These are phyloP conservation scores for Jacana jacana DNA, from an alignment of 2,113 vertebrate genomes.

Conservation along the genomic window DNA sequence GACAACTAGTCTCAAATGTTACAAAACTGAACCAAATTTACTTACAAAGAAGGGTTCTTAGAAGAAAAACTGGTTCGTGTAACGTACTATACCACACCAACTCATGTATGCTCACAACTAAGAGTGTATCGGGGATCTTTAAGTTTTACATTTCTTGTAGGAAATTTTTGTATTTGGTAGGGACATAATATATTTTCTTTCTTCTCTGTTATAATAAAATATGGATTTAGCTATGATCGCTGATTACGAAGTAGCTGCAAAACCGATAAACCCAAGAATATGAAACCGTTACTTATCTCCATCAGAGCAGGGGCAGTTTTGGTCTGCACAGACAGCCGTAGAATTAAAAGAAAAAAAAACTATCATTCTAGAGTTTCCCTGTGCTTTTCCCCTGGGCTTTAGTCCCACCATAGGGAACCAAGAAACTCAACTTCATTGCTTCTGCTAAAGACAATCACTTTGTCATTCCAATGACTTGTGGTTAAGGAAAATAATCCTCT, in stretches of 20 bases:
- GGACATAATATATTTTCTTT: background rate
- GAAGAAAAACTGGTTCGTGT: background rate
- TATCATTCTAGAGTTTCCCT: background rate
- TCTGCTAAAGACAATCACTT: background rate
- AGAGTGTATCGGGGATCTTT: background rate
- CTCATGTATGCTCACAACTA: background rate
- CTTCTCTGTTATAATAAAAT: background rate
- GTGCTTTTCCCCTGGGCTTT: background rate
- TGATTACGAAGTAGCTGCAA: background rate
- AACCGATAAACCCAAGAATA: background rate
- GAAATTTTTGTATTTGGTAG: background rate
- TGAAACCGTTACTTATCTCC: background rate
- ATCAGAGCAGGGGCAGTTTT: background rate
- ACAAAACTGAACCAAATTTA: slow-evolving; percentile 55
- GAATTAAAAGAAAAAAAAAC: background rate
- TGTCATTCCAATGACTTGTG: background rate
- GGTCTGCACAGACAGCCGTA: background rate
- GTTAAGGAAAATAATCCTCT: slow-evolving; percentile 20
- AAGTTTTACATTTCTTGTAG: background rate
- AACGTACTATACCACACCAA: background rate
- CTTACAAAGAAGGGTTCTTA: slow-evolving; percentile 10
- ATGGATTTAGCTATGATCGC: background rate
- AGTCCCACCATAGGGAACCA: background rate
- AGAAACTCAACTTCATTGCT: background rate
- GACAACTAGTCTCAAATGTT: slow-evolving; percentile 55